phyloP scores from a whole-genome alignment of 2,797 vertebrate genomes.

The Sciurus carolinensis region DNA sequence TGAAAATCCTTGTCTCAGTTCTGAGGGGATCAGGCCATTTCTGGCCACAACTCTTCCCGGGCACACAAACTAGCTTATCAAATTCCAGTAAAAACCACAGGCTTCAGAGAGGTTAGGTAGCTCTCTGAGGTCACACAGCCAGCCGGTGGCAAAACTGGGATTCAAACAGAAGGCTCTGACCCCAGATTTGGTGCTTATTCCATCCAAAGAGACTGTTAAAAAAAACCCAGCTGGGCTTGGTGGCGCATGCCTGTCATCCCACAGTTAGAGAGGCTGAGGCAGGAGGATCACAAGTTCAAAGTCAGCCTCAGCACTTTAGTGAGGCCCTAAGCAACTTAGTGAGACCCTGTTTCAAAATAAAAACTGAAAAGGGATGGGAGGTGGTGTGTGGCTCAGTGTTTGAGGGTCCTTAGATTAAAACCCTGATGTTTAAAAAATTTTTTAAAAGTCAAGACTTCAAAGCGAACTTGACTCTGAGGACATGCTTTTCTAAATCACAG shows the following conservation, averaged over 20 bases:
- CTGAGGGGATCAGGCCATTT: neutral
- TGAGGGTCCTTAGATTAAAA: too few species aligned
- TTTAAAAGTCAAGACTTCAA: neutral
- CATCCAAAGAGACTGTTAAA: neutral
- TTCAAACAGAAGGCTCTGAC: neutral
- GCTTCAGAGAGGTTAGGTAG: neutral
- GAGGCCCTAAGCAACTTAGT: too few species aligned
- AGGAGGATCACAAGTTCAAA: too few species aligned
- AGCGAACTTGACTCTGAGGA: neutral
- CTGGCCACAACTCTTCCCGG: neutral
- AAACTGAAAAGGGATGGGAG: too few species aligned
- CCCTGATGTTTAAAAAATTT: too few species aligned
- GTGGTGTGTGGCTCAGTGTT: too few species aligned
- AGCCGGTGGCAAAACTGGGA: constrained; percentile 35
- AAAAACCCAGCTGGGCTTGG: neutral
- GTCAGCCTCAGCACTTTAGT: too few species aligned
- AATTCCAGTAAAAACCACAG: neutral
- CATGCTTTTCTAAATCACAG: neutral
- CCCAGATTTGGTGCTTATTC: neutral
- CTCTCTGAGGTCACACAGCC: neutral
- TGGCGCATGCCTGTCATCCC: too few species aligned
- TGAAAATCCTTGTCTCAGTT: neutral
- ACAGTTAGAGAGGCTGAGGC: too few species aligned
- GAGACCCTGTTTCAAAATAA: too few species aligned
- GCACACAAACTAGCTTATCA: neutral